Evolutionary conservation across 2,113 vertebrate genomes (phyloP).

Genomic region (Dasyprocta punctata): DNA sequence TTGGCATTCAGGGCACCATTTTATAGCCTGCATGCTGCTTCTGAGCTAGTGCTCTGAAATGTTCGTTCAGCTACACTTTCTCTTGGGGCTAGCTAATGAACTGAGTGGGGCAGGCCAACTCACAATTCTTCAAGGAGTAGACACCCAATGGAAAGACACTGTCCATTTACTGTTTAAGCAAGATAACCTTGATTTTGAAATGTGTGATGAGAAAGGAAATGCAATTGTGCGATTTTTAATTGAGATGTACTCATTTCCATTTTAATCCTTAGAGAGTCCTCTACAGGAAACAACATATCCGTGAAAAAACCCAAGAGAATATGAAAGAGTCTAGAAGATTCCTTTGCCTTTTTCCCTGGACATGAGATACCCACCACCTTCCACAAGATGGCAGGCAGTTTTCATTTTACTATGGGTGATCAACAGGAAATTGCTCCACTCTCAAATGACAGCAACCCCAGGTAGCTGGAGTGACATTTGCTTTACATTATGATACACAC

Average conservation of each 20-base stretch:
- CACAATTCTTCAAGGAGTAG: neutral
- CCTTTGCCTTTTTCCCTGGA: neutral
- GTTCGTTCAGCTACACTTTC: conserved; percentile 14
- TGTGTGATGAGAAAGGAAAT: neutral
- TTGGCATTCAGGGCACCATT: conserved; percentile 25
- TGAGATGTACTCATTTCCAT: conserved; percentile 56
- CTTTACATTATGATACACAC: conserved; percentile 97
- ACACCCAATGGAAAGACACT: conserved; percentile 7
- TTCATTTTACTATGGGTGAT: conserved; percentile 72
- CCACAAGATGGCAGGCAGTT: conserved; percentile 95
- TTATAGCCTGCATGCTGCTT: conserved; percentile 26
- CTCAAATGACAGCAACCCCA: conserved; percentile 92
- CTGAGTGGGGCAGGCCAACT: neutral
- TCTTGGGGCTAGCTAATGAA: conserved; percentile 45
- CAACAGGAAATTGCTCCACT: conserved; percentile 85
- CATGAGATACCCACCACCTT: conserved; percentile 76
- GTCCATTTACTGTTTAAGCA: neutral
- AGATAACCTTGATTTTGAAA: conserved; percentile 32
- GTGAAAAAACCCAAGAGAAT: conserved; percentile 11
- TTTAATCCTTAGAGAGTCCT: conserved; percentile 48
- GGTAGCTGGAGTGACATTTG: conserved; percentile 97
- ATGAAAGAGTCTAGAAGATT: neutral
- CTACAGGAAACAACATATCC: conserved; percentile 8
- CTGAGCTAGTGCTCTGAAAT: conserved; percentile 24
- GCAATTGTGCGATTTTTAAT: conserved; percentile 24